Base-by-base conservation (phyloP, 2,888 invertebrate genomes). In the Callyntrura guangdongensis region DNA sequence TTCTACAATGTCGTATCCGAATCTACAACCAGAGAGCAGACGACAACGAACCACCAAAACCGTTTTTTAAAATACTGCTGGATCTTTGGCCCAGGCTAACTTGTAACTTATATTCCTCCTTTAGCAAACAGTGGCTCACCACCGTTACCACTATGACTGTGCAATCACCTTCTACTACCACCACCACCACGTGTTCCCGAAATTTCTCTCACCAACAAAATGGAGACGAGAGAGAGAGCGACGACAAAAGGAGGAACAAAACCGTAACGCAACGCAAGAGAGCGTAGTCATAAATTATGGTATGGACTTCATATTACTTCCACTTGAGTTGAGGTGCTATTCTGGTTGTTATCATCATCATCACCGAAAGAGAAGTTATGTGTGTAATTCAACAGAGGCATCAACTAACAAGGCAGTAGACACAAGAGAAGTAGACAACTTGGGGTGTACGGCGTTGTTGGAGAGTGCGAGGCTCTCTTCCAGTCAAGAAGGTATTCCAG, bases 231-330 rank as follows among this genome's bases (percentile, higher is more conserved):
- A 14, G 45, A 17, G n/a, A 67, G 67, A 67, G 47, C 67, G 47
- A 67, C 83, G 64, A 67, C 83, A 67, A 53, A 49, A 47, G 83
- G 49, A 83, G 83, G 49, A 83, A 83, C 45, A 17, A 61, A 20
- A 53, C 22, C 22, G 22, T n/a, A 59, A 36, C 36, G 36, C 36
- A 36, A 6, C 2, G 36, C 6, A n/a, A 36, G 27, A 61, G 45
- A 89, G 36, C 36, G 9, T 64, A 77, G 89, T 89, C 84, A 89
- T 89, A 89, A 89, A 89, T 89, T 89, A 84, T 89, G 89, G 84
- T 84, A 89, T 89, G 89, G 89, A 89, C 89, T 89, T 89, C 84
- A 89, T 89, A 89, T 89, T 89, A 89, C 89, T 89, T 89, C 83
- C 83, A 82, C 88, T 72, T 67, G 69, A 56, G 82, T 72, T 81